A percentile compares a stretch with the other conserved stretches of the same genome.
Conservation (phyloP, 1,140 invertebrate species). For the Chrysopa pallens region DNA sequence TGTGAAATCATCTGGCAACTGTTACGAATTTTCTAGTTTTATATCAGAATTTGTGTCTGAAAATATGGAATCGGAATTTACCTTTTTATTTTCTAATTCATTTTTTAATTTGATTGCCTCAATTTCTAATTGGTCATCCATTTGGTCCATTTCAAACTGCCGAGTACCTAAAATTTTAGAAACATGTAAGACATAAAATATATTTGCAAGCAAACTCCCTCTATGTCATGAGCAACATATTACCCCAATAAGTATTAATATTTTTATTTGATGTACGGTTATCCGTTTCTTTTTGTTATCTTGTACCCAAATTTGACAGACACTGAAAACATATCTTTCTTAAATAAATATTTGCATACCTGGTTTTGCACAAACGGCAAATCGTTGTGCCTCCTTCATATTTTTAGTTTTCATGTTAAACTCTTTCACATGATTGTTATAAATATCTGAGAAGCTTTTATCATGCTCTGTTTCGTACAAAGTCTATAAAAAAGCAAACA, state of each 20-base stretch:
- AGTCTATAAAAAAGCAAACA: slow-evolving; percentile 11
- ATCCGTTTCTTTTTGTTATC: no score
- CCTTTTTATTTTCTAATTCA: neutral
- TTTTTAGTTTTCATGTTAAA: slow-evolving; percentile 36
- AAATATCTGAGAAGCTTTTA: slow-evolving; percentile 36
- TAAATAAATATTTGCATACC: slow-evolving; percentile 20
- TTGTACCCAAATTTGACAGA: no score
- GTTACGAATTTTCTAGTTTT: no score
- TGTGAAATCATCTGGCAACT: no score
- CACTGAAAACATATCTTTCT: no score
- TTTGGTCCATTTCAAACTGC: slow-evolving; percentile 8
- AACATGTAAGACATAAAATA: no score
- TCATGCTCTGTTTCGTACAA: slow-evolving; percentile 28
- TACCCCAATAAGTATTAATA: no score
- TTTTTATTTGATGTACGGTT: no score
- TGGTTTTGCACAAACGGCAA: slow-evolving; percentile 28
- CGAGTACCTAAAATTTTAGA: slow-evolving; percentile 9
- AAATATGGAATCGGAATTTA: neutral
- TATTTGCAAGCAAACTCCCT: no score
- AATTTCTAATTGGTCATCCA: slow-evolving; percentile 9
- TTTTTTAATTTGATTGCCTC: slow-evolving; percentile 1
- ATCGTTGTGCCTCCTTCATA: slow-evolving; percentile 32
- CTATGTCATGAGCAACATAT: no score
- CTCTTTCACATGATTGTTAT: slow-evolving; percentile 30
- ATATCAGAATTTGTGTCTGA: no score